These are phyloP conservation scores for Epistrophe eligans DNA, from an alignment of 2,888 invertebrate genomes.

Conservation along the genomic window DNA sequence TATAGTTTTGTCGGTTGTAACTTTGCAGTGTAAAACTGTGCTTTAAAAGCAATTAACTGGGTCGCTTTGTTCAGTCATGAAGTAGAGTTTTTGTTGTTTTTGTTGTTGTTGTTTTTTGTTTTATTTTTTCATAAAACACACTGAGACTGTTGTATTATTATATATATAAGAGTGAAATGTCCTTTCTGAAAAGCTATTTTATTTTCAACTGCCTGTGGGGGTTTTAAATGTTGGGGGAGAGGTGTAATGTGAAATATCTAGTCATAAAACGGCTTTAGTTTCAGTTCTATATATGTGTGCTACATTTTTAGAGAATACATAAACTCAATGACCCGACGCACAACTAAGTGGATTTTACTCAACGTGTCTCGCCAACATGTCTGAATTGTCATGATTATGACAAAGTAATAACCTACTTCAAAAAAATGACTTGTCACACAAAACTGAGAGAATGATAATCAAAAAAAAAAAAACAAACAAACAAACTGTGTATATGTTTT, in stretches of 20 bases:
- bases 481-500: neutral
- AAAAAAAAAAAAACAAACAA: neutral
- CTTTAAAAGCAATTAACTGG: constrained; percentile 59
- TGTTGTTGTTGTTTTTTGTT: neutral
- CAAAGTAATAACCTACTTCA: constrained; percentile 37
- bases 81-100: constrained; percentile 8
- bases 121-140: constrained; percentile 15
- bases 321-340: constrained; percentile 28
- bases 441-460: constrained; percentile 10
- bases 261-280: neutral
- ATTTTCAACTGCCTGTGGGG: neutral
- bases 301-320: constrained; percentile 27
- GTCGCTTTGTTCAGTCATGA: constrained; percentile 50
- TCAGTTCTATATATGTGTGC: neutral
- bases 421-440: constrained; percentile 14
- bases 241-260: neutral
- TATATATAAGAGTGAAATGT: neutral
- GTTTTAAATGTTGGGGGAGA: neutral
- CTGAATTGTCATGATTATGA: constrained; percentile 62
- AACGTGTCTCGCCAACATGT: constrained; percentile 63
- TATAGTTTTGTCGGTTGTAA: constrained; percentile 36
- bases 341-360: constrained; percentile 48
- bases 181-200: constrained; percentile 19
- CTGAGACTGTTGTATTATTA: constrained; percentile 44
- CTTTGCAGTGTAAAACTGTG: constrained; percentile 35